Evolutionary conservation across 2,888 invertebrate species (phyloP).

Genomic region (Campopleginae sp.): DNA sequence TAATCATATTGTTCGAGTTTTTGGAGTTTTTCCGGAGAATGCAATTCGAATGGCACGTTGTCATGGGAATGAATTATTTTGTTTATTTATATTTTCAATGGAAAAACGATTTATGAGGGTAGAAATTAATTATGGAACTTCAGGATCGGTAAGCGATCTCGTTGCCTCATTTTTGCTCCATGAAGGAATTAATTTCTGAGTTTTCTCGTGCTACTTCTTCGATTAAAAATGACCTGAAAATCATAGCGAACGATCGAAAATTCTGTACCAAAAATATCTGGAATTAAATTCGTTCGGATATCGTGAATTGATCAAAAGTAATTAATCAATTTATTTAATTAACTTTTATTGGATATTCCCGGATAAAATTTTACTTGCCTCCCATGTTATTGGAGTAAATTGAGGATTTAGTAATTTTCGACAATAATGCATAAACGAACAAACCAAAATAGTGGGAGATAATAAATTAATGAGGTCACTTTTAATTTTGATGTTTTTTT

Average conservation of each 20-base stretch:
- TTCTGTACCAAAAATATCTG: too few relatives aligned
- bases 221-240: background rate
- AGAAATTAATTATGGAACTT: too few relatives aligned
- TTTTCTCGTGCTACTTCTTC: background rate
- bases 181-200: background rate
- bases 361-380: background rate
- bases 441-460: background rate
- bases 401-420: background rate
- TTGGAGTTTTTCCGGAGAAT: too few relatives aligned
- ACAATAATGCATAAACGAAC: background rate
- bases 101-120: too few relatives aligned
- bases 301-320: too few relatives aligned
- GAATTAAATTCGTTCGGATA: too few relatives aligned
- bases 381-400: too few relatives aligned
- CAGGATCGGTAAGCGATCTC: background rate
- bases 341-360: background rate
- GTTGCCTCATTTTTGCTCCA: constrained; percentile 8
- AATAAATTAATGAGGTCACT: background rate
- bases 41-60: too few relatives aligned
- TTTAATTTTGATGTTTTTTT: background rate
- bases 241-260: too few relatives aligned
- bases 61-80: too few relatives aligned
- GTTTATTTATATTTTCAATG: too few relatives aligned
- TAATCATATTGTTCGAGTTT: too few relatives aligned
- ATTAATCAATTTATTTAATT: background rate